phyloP scores from a whole-genome alignment of 2,888 invertebrate species.

The Notodromas monacha region DNA sequence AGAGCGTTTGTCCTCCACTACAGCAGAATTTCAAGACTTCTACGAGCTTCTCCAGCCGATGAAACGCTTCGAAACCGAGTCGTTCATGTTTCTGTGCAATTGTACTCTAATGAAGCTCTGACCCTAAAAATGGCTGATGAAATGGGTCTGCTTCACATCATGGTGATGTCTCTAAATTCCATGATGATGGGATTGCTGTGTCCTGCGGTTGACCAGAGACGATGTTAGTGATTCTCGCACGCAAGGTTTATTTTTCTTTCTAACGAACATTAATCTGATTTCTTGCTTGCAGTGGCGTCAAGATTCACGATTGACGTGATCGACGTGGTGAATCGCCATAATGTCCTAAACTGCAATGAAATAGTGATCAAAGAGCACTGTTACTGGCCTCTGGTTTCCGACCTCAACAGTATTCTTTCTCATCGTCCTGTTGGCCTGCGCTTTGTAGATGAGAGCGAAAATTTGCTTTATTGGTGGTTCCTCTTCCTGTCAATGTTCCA shows the following conservation, averaged over 20 bases:
- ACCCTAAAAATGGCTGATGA: conserved; percentile 69
- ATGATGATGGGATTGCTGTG: conserved; percentile 92
- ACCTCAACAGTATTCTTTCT: conserved; percentile 76
- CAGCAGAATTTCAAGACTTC: conserved; percentile 62
- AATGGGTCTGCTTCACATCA: conserved; percentile 56
- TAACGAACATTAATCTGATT: not conserved
- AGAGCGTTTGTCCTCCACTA: conserved; percentile 85
- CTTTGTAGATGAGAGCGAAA: conserved; percentile 39
- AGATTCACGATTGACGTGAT: too few relatives aligned
- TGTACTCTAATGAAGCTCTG: conserved; percentile 72
- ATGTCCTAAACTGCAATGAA: conserved; percentile 64
- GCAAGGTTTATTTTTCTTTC: not conserved
- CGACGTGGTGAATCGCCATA: conserved; percentile 30
- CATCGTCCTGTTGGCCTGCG: conserved; percentile 63
- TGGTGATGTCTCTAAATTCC: conserved; percentile 56
- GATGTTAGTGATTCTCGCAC: not conserved
- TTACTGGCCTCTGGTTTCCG: conserved; percentile 89
- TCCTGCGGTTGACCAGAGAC: not conserved
- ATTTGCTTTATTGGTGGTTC: conserved; percentile 83
- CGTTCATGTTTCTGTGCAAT: conserved; percentile 80
- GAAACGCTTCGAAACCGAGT: conserved; percentile 78
- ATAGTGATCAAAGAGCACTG: conserved; percentile 88
- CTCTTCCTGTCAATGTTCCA: conserved; percentile 73
- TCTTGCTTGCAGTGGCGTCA: conserved; percentile 7
- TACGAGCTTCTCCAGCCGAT: conserved; percentile 50